These are phyloP conservation scores for Antheraea yamamai DNA, from an alignment of 2,888 invertebrate genomes.

Conservation along the genomic window DNA sequence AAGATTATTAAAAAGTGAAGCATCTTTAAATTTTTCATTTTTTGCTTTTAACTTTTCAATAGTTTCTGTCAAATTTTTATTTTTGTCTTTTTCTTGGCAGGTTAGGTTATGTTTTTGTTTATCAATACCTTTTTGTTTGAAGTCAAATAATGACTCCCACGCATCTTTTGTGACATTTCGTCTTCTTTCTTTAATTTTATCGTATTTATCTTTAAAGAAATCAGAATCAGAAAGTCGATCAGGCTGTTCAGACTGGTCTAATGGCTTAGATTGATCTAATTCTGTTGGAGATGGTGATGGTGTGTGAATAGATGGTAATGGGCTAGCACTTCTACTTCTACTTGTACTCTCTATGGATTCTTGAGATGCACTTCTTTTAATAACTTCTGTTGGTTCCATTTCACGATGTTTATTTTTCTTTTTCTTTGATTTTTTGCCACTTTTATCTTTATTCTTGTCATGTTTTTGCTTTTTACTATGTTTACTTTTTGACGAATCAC, in stretches of 20 bases:
- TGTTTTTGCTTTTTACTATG: slow-evolving; percentile 67
- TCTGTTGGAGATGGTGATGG: slow-evolving; percentile 67
- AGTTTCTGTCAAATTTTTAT: slow-evolving; percentile 79
- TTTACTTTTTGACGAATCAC: slow-evolving; percentile 53
- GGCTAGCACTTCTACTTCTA: slow-evolving; percentile 72
- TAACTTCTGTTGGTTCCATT: slow-evolving; percentile 40
- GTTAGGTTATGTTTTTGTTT: slow-evolving; percentile 64
- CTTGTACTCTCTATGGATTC: slow-evolving; percentile 71
- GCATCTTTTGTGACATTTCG: slow-evolving; percentile 76
- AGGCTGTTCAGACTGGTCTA: slow-evolving; percentile 36
- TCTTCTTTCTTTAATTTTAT: slow-evolving; percentile 83
- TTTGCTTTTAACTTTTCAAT: slow-evolving; percentile 85
- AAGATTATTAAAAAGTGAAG: slow-evolving; percentile 57
- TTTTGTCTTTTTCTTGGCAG: slow-evolving; percentile 74
- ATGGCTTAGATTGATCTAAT: slow-evolving; percentile 33
- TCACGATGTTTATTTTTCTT: slow-evolving; percentile 69
- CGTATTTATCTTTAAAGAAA: slow-evolving; percentile 82
- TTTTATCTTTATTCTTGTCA: slow-evolving; percentile 66
- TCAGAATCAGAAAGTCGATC: slow-evolving; percentile 61
- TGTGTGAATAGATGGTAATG: slow-evolving; percentile 73
- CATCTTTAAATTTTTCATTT: slow-evolving; percentile 79
- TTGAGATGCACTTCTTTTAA: slow-evolving; percentile 52
- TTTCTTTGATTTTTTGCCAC: slow-evolving; percentile 76
- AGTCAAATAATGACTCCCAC: slow-evolving; percentile 73
- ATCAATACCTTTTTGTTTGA: slow-evolving; percentile 68